A percentile compares a stretch with the other conserved stretches of the same genome.
Conservation (phyloP, 2,113 vertebrate genomes). For the Hippocampus zosterae region DNA sequence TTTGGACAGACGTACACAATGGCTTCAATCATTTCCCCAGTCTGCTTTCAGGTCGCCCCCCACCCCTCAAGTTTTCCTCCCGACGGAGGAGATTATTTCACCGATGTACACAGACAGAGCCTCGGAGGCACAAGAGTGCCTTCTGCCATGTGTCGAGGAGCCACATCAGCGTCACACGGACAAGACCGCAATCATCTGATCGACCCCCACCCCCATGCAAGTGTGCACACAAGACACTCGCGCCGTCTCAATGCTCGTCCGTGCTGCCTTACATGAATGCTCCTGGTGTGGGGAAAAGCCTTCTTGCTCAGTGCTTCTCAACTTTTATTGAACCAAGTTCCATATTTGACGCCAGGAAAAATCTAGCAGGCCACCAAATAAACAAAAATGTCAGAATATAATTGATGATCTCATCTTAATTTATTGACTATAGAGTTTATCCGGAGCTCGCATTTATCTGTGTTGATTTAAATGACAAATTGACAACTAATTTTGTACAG, state of each 20-base stretch:
- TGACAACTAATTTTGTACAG: no score
- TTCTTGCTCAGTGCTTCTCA: not conserved
- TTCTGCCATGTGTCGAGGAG: conserved; percentile 11
- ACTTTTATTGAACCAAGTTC: not conserved
- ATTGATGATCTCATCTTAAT: no score
- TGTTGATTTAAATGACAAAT: no score
- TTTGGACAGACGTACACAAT: no score
- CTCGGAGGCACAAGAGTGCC: conserved; percentile 12
- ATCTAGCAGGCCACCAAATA: not conserved
- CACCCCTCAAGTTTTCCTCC: not conserved
- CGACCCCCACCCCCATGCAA: conserved; percentile 5
- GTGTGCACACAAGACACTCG: conserved; percentile 2
- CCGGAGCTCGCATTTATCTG: no score
- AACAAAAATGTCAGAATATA: not conserved
- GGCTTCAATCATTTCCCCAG: no score
- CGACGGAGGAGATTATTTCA: no score
- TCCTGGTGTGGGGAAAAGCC: not conserved
- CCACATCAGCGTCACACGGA: conserved; percentile 52
- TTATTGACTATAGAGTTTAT: no score
- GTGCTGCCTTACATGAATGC: not conserved
- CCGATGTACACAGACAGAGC: not conserved
- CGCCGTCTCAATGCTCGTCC: conserved; percentile 10
- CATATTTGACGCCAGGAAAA: not conserved
- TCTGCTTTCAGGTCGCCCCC: not conserved
- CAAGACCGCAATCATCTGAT: conserved; percentile 58